Conservation (phyloP, 2,113 vertebrate genomes). For the Echinops telfairi region DNA sequence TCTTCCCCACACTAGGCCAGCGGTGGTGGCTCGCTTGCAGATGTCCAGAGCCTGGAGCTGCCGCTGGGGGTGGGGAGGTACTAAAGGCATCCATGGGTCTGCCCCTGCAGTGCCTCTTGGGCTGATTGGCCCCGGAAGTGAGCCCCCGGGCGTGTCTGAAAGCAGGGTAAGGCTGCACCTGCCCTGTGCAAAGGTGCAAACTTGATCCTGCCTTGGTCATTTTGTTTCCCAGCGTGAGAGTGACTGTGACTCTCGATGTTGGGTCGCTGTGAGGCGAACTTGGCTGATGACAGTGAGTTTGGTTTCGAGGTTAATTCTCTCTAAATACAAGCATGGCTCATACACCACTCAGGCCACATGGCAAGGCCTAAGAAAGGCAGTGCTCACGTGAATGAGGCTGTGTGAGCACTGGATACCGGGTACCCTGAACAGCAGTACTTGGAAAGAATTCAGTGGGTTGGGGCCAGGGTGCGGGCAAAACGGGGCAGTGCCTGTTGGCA, state of each 20-base stretch:
- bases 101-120: neutral
- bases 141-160: fast-evolving
- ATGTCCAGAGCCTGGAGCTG: neutral
- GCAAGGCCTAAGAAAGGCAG: neutral
- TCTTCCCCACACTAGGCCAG: neutral
- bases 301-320: too few relatives aligned
- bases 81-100: fast-evolving
- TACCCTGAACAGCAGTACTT: neutral
- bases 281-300: too few relatives aligned
- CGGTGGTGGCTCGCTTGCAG: neutral
- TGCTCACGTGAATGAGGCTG: neutral
- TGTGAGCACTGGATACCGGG: neutral
- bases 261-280: too few relatives aligned
- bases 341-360: neutral
- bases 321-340: neutral
- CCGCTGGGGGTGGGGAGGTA: neutral
- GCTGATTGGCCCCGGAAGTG: fast-evolving
- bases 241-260: neutral
- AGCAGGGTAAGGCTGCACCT: neutral
- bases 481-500: fast-evolving
- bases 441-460: fast-evolving
- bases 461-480: too few relatives aligned
- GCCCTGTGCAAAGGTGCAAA: neutral
- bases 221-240: neutral
- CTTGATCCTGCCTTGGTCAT: neutral